A percentile compares a stretch with the other conserved stretches of the same genome.
These are phyloP conservation scores for Chlorodrepanis virens DNA, from an alignment of 2,113 vertebrate genomes.

Conservation along the genomic window DNA sequence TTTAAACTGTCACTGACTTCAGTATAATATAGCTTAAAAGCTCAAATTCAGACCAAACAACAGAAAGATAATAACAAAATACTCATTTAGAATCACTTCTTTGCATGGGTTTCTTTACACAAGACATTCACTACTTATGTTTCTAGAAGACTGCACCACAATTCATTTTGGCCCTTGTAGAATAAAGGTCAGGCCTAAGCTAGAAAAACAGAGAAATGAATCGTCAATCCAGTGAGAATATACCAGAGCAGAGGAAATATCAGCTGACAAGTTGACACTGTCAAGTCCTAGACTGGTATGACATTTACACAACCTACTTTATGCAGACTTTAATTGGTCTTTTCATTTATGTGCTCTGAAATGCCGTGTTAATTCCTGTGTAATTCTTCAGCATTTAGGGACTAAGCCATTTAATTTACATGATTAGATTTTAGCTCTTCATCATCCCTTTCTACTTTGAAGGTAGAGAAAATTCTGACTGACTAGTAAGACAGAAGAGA, in stretches of 20 bases:
- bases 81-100: background rate
- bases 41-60: background rate
- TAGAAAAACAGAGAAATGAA: conserved; percentile 11
- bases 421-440: background rate
- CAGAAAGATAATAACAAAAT: background rate
- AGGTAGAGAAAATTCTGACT: background rate
- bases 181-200: conserved; percentile 21
- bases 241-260: background rate
- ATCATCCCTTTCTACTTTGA: background rate
- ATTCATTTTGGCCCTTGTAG: background rate
- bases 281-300: background rate
- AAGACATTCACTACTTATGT: background rate
- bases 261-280: conserved; percentile 7
- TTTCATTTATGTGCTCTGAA: conserved; percentile 1
- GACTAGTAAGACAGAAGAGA: background rate
- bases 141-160: background rate
- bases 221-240: background rate
- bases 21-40: background rate
- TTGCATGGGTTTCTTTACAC: background rate
- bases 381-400: background rate
- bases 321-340: conserved; percentile 23
- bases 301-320: conserved; percentile 21
- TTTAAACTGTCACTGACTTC: background rate
- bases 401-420: background rate
- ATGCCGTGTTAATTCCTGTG: background rate